Evolutionary conservation across 2,888 invertebrate genomes (phyloP).

Genomic region (Melipona bicolor): DNA sequence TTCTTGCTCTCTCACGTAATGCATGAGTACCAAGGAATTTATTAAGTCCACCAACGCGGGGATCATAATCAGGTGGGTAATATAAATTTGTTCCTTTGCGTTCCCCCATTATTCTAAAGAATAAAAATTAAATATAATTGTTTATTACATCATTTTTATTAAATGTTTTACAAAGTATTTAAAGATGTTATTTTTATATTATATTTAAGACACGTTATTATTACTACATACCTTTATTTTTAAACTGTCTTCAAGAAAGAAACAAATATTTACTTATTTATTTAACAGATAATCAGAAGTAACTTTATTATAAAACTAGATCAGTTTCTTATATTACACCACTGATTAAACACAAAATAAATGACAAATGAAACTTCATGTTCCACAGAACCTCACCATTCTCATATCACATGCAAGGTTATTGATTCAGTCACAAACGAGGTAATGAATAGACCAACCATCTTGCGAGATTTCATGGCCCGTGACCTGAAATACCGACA

Average conservation of each 20-base stretch:
- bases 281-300: not conserved
- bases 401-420: no score
- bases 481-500: no score
- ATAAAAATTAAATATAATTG: not conserved
- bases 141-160: no score
- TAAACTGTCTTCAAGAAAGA: not conserved
- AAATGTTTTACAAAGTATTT: not conserved
- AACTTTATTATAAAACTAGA: not conserved
- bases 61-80: conserved; percentile 99
- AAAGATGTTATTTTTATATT: not conserved
- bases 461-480: no score
- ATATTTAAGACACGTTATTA: not conserved
- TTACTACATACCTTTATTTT: conserved; percentile 12
- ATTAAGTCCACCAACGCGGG: conserved; percentile 96
- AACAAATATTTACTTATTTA: not conserved
- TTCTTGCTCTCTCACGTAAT: conserved; percentile 97
- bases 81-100: conserved; percentile 99
- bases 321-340: not conserved
- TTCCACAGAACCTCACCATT: no score
- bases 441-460: no score
- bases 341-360: no score
- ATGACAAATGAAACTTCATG: no score
- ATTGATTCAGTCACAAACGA: no score
- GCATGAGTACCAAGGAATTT: conserved; percentile 98
- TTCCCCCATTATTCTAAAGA: conserved; percentile 92